Evolutionary conservation across 2,888 invertebrate species (phyloP), one percentile per base, ranked within the genome.

Genomic region (Lasioglossum zephyrum): DNA sequence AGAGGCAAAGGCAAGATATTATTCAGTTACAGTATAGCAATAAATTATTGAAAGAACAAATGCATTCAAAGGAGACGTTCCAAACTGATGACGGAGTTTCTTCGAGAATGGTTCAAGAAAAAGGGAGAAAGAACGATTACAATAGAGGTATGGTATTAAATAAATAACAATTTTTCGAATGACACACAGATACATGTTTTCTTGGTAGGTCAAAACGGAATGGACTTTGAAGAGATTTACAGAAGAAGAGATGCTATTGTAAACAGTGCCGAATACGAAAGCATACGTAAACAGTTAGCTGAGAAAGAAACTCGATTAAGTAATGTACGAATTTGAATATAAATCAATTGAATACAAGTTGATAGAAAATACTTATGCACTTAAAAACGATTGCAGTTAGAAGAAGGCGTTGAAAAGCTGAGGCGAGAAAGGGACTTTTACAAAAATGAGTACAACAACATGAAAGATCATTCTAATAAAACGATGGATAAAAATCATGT

Each of bases 401-500:
- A 93, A 82, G 92, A 93, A 41, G 90, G 91, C 31, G 87, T 95
- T 79, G 94, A 95, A 77, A 93, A 93, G 79, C 81, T 95, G n/a
- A 94, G 95, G 87, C 89, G 94, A 13, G 96, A 96, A 92, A 95
- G 96, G 73, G 96, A 96, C 89, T 95, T 95, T 92, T 96, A 96
- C 86, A 95, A 95, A 93, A 95, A 95, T 39, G 96, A 96, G 89
- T 96, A 95, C 88, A 95, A 95, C 53, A 95, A 94, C 86, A 87
- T 95, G 39, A 93, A 95, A 77, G 95, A 96, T 78, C 94, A 95
- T 85, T 91, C 94, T 70, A 93, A 92, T 79, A 95, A 93, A 86
- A 82, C 91, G 44, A 91, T 93, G 41, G 93, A 94, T 41, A 91
- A 92, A 76, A 93, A 95, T 82, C 93, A 92, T 79, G 95, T 95